Evolutionary conservation across 2,113 vertebrate species (phyloP).

Genomic region (Capreolus pygargus): DNA sequence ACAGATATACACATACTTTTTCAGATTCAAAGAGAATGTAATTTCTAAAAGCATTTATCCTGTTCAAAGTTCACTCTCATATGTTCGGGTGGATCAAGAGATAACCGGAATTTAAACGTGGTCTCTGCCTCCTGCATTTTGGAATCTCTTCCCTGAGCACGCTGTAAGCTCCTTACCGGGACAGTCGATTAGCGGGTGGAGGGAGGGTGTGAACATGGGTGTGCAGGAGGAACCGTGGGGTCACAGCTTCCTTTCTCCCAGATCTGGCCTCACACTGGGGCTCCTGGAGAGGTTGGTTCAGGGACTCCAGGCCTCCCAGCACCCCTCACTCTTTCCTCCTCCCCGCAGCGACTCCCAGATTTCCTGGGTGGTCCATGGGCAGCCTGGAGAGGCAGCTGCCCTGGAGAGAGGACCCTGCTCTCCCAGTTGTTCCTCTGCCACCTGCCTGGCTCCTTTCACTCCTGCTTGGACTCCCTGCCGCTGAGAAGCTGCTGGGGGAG

Average conservation of each 20-base stretch:
- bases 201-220: background rate
- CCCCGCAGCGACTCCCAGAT: slow-evolving; percentile 78
- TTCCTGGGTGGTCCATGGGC: slow-evolving; percentile 85
- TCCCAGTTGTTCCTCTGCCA: slow-evolving; percentile 73
- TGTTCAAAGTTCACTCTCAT: background rate
- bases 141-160: slow-evolving; percentile 42
- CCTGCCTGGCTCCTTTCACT: slow-evolving; percentile 75
- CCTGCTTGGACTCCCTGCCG: slow-evolving; percentile 72
- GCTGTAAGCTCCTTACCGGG: slow-evolving; percentile 17
- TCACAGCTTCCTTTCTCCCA: slow-evolving; percentile 55
- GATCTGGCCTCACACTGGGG: slow-evolving; percentile 70
- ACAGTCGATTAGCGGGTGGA: background rate
- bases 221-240: background rate
- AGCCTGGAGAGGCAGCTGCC: slow-evolving; percentile 80
- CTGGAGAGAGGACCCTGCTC: slow-evolving; percentile 70
- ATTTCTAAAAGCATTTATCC: background rate
- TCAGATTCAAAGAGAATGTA: background rate
- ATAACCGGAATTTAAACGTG: slow-evolving; percentile 18
- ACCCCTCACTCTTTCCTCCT: slow-evolving; percentile 61
- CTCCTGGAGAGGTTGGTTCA: slow-evolving; percentile 84
- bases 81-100: background rate
- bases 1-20: background rate
- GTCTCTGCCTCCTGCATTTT: slow-evolving; percentile 34
- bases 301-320: slow-evolving; percentile 74
- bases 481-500: background rate